Percentiles rank a stretch among this genome's conserved stretches.
phyloP scores from a whole-genome alignment of 2,888 invertebrate species.

The Spisula subtruncata region DNA sequence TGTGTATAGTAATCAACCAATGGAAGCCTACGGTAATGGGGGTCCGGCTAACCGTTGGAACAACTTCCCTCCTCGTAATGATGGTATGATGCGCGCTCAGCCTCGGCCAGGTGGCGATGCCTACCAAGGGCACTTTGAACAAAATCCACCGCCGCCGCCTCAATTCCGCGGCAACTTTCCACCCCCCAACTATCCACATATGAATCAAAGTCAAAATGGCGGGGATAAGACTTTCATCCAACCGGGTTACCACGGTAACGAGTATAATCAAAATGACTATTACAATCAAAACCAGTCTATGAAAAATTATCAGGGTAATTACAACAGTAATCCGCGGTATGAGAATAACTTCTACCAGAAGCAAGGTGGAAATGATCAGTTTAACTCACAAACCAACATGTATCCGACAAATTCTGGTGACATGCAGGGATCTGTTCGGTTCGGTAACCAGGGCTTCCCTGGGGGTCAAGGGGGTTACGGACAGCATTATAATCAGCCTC shows the following conservation, averaged over 20 bases:
- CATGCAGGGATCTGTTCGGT: slow-evolving; percentile 54
- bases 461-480: slow-evolving; percentile 61
- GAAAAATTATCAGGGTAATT: slow-evolving; percentile 66
- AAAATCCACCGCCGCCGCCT: slow-evolving; percentile 54
- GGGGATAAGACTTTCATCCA: slow-evolving; percentile 62
- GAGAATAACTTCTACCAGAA: slow-evolving; percentile 60
- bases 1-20: slow-evolving; percentile 61
- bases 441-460: slow-evolving; percentile 58
- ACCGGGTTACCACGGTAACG: slow-evolving; percentile 67
- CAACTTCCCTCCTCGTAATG: slow-evolving; percentile 53
- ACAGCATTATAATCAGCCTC: slow-evolving; percentile 63
- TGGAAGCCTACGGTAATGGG: slow-evolving; percentile 59
- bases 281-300: slow-evolving; percentile 67
- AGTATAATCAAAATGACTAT: slow-evolving; percentile 68
- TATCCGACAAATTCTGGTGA: slow-evolving; percentile 64
- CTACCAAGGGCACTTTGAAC: slow-evolving; percentile 49
- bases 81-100: slow-evolving; percentile 54
- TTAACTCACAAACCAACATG: slow-evolving; percentile 62
- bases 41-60: slow-evolving; percentile 58
- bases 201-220: slow-evolving; percentile 68
- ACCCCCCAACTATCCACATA: slow-evolving; percentile 53
- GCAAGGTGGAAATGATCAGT: slow-evolving; percentile 56
- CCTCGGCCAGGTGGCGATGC: slow-evolving; percentile 48
- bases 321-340: slow-evolving; percentile 57
- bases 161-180: slow-evolving; percentile 62